Percentiles rank a stretch among this genome's conserved stretches.
Evolutionary conservation across 2,888 invertebrate genomes (phyloP).

Genomic region (Ephialtes manifestator): DNA sequence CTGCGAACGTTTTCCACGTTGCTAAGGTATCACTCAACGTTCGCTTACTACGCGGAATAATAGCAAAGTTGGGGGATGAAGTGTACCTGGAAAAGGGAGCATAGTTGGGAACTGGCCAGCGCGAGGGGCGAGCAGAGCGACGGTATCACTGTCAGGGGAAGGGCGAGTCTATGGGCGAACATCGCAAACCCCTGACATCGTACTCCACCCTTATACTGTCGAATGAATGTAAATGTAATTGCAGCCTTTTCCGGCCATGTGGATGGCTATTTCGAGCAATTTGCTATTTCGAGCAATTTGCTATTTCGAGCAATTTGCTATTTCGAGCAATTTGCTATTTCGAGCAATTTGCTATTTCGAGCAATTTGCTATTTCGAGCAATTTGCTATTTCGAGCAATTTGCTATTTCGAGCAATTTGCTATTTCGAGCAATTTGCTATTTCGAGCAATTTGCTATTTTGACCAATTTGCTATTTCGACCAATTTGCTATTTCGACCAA

Average conservation of each 20-base stretch:
- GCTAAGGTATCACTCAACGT: constrained; percentile 27
- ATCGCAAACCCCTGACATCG: constrained; percentile 33
- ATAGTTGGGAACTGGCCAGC: constrained; percentile 13
- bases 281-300: too few relatives aligned
- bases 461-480: too few relatives aligned
- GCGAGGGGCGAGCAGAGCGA: constrained; percentile 25
- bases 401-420: not conserved
- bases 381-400: too few relatives aligned
- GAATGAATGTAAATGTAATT: constrained; percentile 63
- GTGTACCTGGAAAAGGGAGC: constrained; percentile 24
- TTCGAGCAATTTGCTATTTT: too few relatives aligned
- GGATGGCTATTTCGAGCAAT: not conserved
- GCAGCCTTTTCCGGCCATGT: constrained; percentile 61
- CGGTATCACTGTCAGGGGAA: not conserved
- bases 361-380: too few relatives aligned
- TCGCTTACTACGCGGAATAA: constrained; percentile 10
- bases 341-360: too few relatives aligned
- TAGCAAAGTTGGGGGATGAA: constrained; percentile 44
- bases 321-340: too few relatives aligned
- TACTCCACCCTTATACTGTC: constrained; percentile 6
- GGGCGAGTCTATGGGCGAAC: not conserved
- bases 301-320: too few relatives aligned
- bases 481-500: too few relatives aligned
- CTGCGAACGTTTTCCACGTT: constrained; percentile 7
- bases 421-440: too few relatives aligned